Evolutionary conservation across 1,140 invertebrate genomes (phyloP).

Genomic region (Sycophila sp.): DNA sequence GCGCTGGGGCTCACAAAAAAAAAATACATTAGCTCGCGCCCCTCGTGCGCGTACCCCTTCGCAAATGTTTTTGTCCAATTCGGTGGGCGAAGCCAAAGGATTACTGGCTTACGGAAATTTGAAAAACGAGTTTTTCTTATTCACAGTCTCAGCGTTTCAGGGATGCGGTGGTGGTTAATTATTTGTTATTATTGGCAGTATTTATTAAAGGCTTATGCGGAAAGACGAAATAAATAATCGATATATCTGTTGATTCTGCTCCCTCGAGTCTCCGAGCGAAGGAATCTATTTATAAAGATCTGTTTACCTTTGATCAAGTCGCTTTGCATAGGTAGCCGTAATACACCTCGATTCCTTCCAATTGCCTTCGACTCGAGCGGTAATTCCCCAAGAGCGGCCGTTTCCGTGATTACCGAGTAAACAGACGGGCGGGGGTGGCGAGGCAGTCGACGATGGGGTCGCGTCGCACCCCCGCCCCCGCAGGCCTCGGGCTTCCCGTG

Average conservation of each 20-base stretch:
- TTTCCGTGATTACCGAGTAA: constrained; percentile 42
- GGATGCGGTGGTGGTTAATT: no score
- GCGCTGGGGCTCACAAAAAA: background rate
- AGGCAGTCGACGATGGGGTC: background rate
- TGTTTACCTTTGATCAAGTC: constrained; percentile 14
- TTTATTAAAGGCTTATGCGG: no score
- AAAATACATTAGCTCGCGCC: background rate
- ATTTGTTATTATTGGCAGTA: no score
- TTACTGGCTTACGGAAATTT: no score
- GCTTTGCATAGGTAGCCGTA: background rate
- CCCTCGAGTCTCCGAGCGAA: no score
- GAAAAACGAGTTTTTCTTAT: no score
- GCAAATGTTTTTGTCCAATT: no score
- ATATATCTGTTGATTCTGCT: no score
- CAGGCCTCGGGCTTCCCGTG: background rate
- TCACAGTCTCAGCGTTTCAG: no score
- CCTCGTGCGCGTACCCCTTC: background rate
- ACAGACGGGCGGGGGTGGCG: constrained; percentile 3
- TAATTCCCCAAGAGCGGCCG: constrained; percentile 2
- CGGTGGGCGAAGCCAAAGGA: no score
- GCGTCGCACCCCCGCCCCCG: background rate
- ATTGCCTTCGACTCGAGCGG: background rate
- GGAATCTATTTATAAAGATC: no score
- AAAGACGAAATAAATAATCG: no score
- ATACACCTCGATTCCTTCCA: background rate